Evolutionary conservation across 2,113 vertebrate genomes (phyloP), one percentile per base, ranked within the genome.

Genomic region (Otus sunia): DNA sequence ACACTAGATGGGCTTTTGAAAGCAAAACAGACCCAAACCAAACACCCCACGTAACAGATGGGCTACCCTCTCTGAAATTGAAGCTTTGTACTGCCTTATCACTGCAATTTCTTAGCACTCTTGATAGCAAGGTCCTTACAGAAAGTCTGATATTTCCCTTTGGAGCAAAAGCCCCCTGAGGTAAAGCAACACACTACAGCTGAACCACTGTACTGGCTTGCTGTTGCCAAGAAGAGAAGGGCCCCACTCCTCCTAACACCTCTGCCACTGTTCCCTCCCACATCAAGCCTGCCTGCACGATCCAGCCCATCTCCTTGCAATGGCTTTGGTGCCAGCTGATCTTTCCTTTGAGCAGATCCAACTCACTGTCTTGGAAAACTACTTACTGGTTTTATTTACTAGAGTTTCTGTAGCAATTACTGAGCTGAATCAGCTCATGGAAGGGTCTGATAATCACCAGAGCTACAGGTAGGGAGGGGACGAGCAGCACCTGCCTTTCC

Each of bases 1-100:
- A 39, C 6, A 87, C 10, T n/a, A 66, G 47, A 56, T 4, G 7
- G 56, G 29, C 20, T 86, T 86, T 0, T 62, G 66, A 91, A 92
- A 86, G 55, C n/a, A 75, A 55, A 83, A 6, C 47, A 83, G 32
- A 72, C 29, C 52, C 45, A 53, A 73, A 64, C 21, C 45, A 90
- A 52, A 2, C 11, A 20, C 19, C 7, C 34, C 23, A 22, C 0
- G 2, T 15, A 81, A 81, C 9, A 92, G 34, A 60, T 1, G 1
- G 14, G 41, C 59, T 56, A 52, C 9, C 4, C 32, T 63, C 86
- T 63, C 66, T 71, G 22, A 67, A 82, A 82, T 68, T 14, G 47
- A 6, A 82, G 32, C 14, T 59, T 63, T 68, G 12, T 2, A 32
- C 6, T 79, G 29, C 15, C 32, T 32, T 22, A 37, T 6, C 77